Conservation (phyloP, 2,113 vertebrate species). For the Pithys albifrons region DNA sequence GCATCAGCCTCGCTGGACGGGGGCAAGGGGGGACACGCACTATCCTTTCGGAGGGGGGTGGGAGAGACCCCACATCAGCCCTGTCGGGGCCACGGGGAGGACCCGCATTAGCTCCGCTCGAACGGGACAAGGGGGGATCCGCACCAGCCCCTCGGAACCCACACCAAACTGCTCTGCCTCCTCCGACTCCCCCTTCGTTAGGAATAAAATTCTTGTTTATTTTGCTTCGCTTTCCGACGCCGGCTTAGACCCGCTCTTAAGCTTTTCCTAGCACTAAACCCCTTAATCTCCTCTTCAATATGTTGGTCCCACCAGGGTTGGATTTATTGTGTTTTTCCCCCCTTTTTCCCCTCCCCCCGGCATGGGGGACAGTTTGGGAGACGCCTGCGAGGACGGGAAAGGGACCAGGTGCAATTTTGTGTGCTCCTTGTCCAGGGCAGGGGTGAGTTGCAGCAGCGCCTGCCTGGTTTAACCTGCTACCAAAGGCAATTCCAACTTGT, state of each 20-base stretch:
- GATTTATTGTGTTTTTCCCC: not conserved
- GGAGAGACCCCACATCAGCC: not conserved
- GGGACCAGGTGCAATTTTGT: not conserved
- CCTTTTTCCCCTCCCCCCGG: not conserved
- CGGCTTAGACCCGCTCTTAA: conserved; percentile 45
- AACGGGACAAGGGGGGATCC: not conserved
- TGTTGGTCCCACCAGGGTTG: conserved; percentile 34
- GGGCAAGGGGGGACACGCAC: not conserved
- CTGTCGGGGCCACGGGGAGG: not conserved
- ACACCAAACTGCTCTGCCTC: not conserved
- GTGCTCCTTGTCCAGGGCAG: not conserved
- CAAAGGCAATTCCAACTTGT: not conserved
- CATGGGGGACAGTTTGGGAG: not conserved
- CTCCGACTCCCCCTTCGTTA: not conserved
- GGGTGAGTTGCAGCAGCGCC: not conserved
- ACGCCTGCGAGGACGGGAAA: not conserved
- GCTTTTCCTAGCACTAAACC: conserved; percentile 56
- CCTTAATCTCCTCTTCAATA: conserved; percentile 59
- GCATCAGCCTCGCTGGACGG: not conserved
- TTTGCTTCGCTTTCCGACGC: conserved; percentile 30
- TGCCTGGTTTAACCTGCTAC: not conserved
- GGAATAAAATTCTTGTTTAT: conserved; percentile 44
- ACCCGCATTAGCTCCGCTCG: not conserved
- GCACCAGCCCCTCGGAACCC: not conserved
- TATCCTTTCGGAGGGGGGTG: not conserved